Evolutionary conservation across 2,888 invertebrate genomes (phyloP), one percentile per base, ranked within the genome.

Genomic region (Lepidocyrtoides sp.): DNA sequence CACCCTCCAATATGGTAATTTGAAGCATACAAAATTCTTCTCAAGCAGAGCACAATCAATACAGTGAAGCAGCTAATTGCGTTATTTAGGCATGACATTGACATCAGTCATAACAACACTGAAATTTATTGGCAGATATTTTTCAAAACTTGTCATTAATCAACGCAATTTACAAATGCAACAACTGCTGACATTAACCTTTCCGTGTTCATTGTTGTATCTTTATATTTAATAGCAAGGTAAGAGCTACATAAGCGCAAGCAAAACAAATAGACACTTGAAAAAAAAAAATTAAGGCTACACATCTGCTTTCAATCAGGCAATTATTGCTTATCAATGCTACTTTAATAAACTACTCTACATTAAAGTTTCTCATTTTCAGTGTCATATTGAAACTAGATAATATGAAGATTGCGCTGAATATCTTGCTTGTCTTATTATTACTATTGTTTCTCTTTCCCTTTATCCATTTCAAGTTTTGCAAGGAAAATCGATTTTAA

Each of bases 381-480:
- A 48, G 48, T 14, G 48, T 12, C 48, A 48, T 36, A 36, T 36
- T 36, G 48, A 57, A 20, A 29, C 32, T 10, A 66, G 32, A 10
- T 14, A 48, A 48, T 48, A n/a, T 14, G 48, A 32, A 66, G 1
- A 12, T 17, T 32, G 17, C 23, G 20, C 32, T 66, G n/a, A 66
- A 32, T 66, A n/a, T 66, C 66, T 14, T 66, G 14, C n/a, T 54
- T 14, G 54, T 17, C 1, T 14, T 54, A 4, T 14, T 54, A n/a
- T n/a, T 36, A 4, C 3, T 36, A 17, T 66, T 36, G 10, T 66
- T n/a, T 23, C 29, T 63, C 63, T 63, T 36, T 66, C 32, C 32
- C 17, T 32, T 66, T n/a, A n/a, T 66, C 66, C 66, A 66, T 32
- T 66, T 66, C 66, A 32, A 32, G 66, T 66, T 66, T 20, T 66